Conservation (phyloP, 2,797 vertebrate species). For the Mus spretus region DNA sequence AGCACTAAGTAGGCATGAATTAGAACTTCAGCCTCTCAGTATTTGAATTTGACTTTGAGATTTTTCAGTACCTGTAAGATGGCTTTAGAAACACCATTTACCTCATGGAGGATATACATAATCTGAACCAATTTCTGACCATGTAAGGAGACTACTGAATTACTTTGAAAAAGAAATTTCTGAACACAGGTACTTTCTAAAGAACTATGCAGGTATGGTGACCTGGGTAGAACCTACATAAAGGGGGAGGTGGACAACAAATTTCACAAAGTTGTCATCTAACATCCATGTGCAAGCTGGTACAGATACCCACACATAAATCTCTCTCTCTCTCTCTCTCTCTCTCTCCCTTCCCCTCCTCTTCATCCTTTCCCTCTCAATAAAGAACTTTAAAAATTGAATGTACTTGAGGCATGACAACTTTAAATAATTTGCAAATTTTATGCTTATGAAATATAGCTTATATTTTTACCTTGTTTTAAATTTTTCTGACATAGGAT, state of each 20-base stretch:
- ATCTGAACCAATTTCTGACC: neutral
- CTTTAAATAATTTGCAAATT: slow-evolving; percentile 13
- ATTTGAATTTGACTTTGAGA: neutral
- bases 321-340: too few relatives aligned
- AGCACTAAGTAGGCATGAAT: neutral
- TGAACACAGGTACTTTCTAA: neutral
- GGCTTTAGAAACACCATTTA: neutral
- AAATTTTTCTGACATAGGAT: neutral
- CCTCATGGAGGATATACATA: neutral
- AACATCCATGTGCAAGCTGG: neutral
- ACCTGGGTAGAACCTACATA: neutral
- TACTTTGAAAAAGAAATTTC: neutral
- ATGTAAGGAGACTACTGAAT: neutral
- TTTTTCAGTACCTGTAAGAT: neutral
- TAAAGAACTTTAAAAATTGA: neutral
- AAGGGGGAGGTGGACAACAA: neutral
- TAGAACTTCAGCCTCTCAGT: neutral
- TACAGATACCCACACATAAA: neutral
- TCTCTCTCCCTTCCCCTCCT: too few relatives aligned
- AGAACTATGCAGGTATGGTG: neutral
- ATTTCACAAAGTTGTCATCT: neutral
- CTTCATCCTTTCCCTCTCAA: too few relatives aligned
- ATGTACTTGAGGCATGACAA: neutral
- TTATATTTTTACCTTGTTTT: slow-evolving; percentile 16
- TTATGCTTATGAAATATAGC: neutral